Conservation (phyloP, 2,888 invertebrate species). For the Apamea monoglypha region DNA sequence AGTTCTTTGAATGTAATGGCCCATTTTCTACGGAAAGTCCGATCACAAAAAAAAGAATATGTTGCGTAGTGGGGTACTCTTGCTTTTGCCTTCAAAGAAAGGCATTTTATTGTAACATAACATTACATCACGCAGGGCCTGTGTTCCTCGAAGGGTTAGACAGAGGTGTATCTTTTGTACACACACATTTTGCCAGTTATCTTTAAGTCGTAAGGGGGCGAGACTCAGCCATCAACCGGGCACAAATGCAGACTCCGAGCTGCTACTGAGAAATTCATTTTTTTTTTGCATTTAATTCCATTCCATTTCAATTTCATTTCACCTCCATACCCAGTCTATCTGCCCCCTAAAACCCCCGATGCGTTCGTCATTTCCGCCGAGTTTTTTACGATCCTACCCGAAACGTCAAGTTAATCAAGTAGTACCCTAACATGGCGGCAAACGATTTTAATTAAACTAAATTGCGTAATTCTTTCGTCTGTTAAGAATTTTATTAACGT, state of each 20-base stretch:
- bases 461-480: constrained; percentile 79
- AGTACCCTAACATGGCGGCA: constrained; percentile 72
- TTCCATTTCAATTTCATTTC: constrained; percentile 5
- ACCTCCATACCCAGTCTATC: constrained; percentile 46
- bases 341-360: constrained; percentile 64
- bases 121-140: too few species aligned
- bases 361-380: constrained; percentile 75
- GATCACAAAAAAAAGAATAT: neutral
- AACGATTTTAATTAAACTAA: constrained; percentile 86
- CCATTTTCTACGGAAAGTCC: neutral
- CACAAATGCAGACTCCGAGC: neutral
- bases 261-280: neutral
- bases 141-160: too few species aligned
- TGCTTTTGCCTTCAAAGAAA: neutral
- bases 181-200: neutral
- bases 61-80: neutral
- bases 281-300: neutral
- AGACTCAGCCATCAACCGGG: neutral
- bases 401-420: constrained; percentile 83
- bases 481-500: constrained; percentile 73
- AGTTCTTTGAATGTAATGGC: neutral
- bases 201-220: neutral
- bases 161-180: neutral
- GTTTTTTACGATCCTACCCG: constrained; percentile 80
- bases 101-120: neutral